Evolutionary conservation across 1,140 invertebrate genomes (phyloP), one percentile per base, ranked within the genome.

Genomic region (Cherax destructor): DNA sequence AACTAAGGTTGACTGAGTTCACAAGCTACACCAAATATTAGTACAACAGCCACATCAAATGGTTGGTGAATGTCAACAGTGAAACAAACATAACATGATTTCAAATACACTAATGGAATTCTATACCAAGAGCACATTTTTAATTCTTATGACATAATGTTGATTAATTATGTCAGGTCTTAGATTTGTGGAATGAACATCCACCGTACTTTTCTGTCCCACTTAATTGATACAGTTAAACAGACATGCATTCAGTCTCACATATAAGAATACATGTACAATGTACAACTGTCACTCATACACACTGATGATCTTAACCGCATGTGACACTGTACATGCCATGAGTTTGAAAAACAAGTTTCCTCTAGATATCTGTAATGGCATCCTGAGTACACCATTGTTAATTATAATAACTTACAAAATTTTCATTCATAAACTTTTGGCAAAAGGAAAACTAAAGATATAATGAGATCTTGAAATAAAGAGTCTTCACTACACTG

Each of bases 1-100:
- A 72, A 52, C 16, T 50, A 69, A 49, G 41, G 69, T 85, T 69
- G 21, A 74, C 69, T 10, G 13, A 52, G 41, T 85, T 85, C 83
- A 49, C 69, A 50, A 74, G 69, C 83, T 72, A 72, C 69, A 72
- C 65, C n/a, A 21, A 85, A 85, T 85, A 85, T 50, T 85, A 52
- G 16, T 52, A 50, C 61, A 18, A 85, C n/a, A 56, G n/a, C 79
- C 50, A 81, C 24, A 24, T 50, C 24, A 81, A 56, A 81, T 59
- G 50, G 47, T 30, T 81, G n/a, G 50, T 81, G 47, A 81, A 56
- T 50, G 50, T 24, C n/a, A 74, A 74, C 69, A 30, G n/a, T 74
- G 69, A 74, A 74, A 30, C 69, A 74, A n/a, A 74, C 21, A 74
- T 74, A 16, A 74, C 0, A 21, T 41, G 7, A 41, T 41, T 74